Evolutionary conservation across 2,888 invertebrate genomes (phyloP).

Genomic region (Prosapia bicincta): DNA sequence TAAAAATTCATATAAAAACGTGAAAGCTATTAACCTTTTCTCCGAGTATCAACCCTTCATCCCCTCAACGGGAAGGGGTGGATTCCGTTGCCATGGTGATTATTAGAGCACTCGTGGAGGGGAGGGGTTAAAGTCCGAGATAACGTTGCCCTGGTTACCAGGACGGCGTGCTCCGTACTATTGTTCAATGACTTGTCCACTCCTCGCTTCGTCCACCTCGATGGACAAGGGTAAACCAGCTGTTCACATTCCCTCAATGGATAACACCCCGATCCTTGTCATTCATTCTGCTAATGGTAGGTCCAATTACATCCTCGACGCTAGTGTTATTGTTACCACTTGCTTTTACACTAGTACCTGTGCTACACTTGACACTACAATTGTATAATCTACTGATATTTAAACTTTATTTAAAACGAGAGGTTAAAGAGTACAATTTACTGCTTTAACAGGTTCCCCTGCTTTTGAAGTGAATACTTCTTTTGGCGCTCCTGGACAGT

Average conservation of each 20-base stretch:
- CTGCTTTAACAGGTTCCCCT: no score
- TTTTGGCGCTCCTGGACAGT: no score
- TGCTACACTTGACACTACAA: no score
- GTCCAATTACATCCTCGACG: neutral
- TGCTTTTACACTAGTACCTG: no score
- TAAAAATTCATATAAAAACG: neutral
- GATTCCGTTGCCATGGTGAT: neutral
- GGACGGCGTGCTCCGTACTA: neutral
- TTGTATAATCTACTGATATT: no score
- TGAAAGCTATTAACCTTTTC: neutral
- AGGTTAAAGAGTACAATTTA: no score
- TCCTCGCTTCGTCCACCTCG: neutral
- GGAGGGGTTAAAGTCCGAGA: neutral
- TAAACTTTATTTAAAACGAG: no score
- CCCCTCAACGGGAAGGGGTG: neutral
- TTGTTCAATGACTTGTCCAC: neutral
- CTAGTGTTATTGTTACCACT: no score
- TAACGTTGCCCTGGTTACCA: neutral
- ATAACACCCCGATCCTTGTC: neutral
- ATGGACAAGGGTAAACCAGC: neutral
- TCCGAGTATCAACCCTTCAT: neutral
- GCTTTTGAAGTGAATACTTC: no score
- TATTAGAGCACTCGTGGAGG: neutral
- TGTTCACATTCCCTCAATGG: neutral
- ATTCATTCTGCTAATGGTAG: neutral